Evolutionary conservation across 1,140 invertebrate species (phyloP).

Genomic region (Anastatus disparis): DNA sequence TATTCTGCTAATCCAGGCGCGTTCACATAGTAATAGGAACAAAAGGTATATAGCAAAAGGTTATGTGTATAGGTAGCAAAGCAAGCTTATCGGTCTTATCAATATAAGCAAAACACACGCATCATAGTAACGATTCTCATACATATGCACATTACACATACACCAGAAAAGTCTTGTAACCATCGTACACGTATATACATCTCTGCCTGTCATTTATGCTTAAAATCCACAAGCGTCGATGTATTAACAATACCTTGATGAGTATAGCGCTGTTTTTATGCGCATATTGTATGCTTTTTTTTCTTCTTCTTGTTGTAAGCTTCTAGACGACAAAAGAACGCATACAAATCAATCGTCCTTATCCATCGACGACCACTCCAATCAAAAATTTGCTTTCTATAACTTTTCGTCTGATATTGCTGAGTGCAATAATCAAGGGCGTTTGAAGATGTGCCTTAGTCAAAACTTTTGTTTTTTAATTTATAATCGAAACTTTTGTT

Average conservation of each 20-base stretch:
- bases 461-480: too few relatives aligned
- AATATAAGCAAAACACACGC: neutral
- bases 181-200: neutral
- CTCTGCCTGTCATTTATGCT: slow-evolving; percentile 5
- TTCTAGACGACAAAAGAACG: slow-evolving; percentile 1
- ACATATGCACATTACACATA: too few relatives aligned
- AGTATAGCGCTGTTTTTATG: neutral
- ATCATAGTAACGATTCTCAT: neutral
- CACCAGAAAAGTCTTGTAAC: neutral
- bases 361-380: neutral
- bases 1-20: slow-evolving; percentile 1
- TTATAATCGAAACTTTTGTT: too few relatives aligned
- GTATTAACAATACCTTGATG: neutral
- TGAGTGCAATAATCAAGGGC: too few relatives aligned
- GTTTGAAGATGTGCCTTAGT: too few relatives aligned
- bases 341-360: slow-evolving; percentile 11
- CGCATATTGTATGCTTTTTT: neutral
- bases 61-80: too few relatives aligned
- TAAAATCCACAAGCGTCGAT: neutral
- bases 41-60: neutral
- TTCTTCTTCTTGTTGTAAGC: too few relatives aligned
- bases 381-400: neutral
- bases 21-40: slow-evolving; percentile 12
- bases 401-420: too few relatives aligned
- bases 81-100: slow-evolving; percentile 36